phyloP scores from a whole-genome alignment of 2,113 vertebrate species.

The Dipodomys ordii region DNA sequence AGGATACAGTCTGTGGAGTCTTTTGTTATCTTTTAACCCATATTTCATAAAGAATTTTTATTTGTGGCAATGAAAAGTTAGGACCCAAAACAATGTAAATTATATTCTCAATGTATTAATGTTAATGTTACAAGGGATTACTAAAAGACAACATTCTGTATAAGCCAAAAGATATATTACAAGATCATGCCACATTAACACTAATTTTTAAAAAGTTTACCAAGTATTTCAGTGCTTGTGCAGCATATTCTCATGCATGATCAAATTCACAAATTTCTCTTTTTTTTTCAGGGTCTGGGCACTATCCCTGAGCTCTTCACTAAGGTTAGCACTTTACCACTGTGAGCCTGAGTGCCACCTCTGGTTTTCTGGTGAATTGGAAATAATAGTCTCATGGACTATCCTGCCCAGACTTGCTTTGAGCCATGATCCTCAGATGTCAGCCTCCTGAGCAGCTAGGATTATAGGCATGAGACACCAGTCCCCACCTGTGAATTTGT shows the following conservation, averaged over 20 bases:
- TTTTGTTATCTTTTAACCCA: not conserved
- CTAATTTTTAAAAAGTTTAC: not conserved
- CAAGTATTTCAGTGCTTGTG: not conserved
- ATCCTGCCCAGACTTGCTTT: too few species aligned
- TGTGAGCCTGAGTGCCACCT: too few species aligned
- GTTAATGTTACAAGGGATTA: not conserved
- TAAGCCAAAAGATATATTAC: not conserved
- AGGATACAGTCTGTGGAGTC: not conserved
- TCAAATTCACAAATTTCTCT: not conserved
- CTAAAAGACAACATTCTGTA: not conserved
- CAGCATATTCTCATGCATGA: not conserved
- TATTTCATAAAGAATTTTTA: not conserved
- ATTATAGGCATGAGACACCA: too few species aligned
- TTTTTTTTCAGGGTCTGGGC: not conserved
- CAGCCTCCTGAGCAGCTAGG: too few species aligned
- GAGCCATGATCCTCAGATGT: too few species aligned
- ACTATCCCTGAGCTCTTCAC: too few species aligned
- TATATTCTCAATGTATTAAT: not conserved
- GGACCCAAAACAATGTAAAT: not conserved
- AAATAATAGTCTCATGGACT: too few species aligned
- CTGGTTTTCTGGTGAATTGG: too few species aligned
- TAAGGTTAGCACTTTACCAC: too few species aligned
- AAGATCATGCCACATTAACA: not conserved
- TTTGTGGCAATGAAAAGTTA: not conserved
- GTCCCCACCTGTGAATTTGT: not conserved